A percentile compares a stretch with the other conserved stretches of the same genome.
phyloP scores from a whole-genome alignment of 2,888 invertebrate genomes.

The Alviniconcha strummeri region DNA sequence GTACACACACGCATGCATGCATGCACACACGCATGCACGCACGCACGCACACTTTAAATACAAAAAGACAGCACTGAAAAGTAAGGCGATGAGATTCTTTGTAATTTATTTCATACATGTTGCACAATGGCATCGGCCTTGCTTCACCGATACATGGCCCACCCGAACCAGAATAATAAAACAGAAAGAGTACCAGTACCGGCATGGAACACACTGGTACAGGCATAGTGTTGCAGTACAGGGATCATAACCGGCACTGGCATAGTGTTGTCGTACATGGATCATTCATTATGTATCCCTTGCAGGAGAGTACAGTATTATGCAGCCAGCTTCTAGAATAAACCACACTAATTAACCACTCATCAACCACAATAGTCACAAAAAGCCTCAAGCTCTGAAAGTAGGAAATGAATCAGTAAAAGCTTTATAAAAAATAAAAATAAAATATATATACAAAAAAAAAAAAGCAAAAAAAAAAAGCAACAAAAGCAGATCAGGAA shows the following conservation, averaged over 20 bases:
- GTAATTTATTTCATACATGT: conserved; percentile 27
- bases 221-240: not conserved
- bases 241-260: not conserved
- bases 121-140: conserved; percentile 15
- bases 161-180: conserved; percentile 24
- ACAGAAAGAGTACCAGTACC: not conserved
- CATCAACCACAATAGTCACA: not conserved
- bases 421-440: too few species aligned
- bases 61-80: not conserved
- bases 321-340: conserved; percentile 24
- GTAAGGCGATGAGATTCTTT: conserved; percentile 22
- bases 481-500: not conserved
- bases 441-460: not conserved
- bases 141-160: conserved; percentile 13
- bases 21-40: too few species aligned
- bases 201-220: not conserved
- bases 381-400: not conserved
- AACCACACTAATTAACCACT: conserved; percentile 21
- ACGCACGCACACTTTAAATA: not conserved
- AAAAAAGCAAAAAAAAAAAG: not conserved
- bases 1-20: too few species aligned
- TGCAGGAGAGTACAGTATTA: conserved; percentile 15
- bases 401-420: not conserved
- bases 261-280: not conserved
- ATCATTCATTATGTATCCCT: conserved; percentile 13